These are phyloP conservation scores for Phainopepla nitens DNA, from an alignment of 2,113 vertebrate species.

Conservation along the genomic window DNA sequence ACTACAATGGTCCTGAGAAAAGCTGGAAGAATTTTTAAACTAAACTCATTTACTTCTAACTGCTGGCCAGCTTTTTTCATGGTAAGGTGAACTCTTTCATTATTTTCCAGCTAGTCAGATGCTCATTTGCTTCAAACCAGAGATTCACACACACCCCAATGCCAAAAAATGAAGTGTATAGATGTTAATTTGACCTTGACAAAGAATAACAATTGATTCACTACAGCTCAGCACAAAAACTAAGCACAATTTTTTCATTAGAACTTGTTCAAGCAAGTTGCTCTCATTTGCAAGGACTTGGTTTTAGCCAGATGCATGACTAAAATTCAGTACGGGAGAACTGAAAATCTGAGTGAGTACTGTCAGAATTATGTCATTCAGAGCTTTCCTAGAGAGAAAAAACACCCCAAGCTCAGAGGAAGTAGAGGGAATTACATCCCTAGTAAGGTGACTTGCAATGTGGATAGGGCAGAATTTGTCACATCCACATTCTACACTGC, in stretches of 20 bases:
- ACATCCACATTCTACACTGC: neutral
- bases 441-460: neutral
- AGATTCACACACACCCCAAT: neutral
- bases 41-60: neutral
- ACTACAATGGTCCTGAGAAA: neutral
- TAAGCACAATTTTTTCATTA: neutral
- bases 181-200: neutral
- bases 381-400: neutral
- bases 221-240: neutral
- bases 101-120: neutral
- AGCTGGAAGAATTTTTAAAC: neutral
- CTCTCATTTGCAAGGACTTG: neutral
- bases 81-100: neutral
- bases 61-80: neutral
- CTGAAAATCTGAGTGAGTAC: neutral
- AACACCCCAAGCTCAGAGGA: neutral
- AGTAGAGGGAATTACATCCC: neutral
- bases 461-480: neutral
- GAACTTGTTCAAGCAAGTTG: neutral
- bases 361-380: neutral
- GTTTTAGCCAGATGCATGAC: neutral
- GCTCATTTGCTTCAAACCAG: neutral
- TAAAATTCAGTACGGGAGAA: neutral
- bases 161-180: neutral
- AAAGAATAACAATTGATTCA: neutral